Evolutionary conservation across 1,140 invertebrate species (phyloP).

Genomic region (Condylostylus longicornis): DNA sequence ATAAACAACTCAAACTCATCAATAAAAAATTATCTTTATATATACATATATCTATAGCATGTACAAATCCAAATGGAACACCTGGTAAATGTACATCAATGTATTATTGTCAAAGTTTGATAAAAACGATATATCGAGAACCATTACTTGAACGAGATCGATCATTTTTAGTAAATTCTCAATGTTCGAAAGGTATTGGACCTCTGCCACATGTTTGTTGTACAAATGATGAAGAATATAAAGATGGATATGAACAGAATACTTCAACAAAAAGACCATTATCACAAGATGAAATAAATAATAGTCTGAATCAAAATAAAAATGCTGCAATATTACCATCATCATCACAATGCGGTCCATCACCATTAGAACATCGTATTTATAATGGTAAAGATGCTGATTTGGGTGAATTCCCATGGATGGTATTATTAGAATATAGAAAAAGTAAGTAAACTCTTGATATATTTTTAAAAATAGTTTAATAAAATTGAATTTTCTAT

Average conservation of each 20-base stretch:
- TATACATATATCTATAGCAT: too few species aligned
- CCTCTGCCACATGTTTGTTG: slow-evolving; percentile 20
- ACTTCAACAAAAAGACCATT: slow-evolving; percentile 3
- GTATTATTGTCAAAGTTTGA: slow-evolving; percentile 19
- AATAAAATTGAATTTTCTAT: not conserved
- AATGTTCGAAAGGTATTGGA: slow-evolving; percentile 19
- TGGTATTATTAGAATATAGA: slow-evolving; percentile 42
- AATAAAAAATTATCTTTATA: too few species aligned
- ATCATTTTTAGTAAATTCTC: slow-evolving; percentile 14
- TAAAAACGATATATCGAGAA: slow-evolving; percentile 10
- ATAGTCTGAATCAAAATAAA: slow-evolving; percentile 1
- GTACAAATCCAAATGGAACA: slow-evolving; percentile 19
- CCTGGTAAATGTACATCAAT: slow-evolving; percentile 20
- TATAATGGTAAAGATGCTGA: slow-evolving; percentile 31
- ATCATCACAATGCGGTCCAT: slow-evolving; percentile 18
- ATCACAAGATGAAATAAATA: not conserved
- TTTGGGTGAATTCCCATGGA: slow-evolving; percentile 43
- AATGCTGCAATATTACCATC: slow-evolving; percentile 13
- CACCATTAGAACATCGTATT: slow-evolving; percentile 16
- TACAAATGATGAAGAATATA: slow-evolving; percentile 12
- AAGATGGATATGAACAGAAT: slow-evolving; percentile 1
- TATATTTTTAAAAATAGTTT: not conserved
- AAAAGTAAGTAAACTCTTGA: slow-evolving; percentile 14
- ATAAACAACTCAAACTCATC: too few species aligned
- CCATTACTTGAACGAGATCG: slow-evolving; percentile 8